Conservation (phyloP, 2,797 vertebrate genomes). For the Scyliorhinus canicula region DNA sequence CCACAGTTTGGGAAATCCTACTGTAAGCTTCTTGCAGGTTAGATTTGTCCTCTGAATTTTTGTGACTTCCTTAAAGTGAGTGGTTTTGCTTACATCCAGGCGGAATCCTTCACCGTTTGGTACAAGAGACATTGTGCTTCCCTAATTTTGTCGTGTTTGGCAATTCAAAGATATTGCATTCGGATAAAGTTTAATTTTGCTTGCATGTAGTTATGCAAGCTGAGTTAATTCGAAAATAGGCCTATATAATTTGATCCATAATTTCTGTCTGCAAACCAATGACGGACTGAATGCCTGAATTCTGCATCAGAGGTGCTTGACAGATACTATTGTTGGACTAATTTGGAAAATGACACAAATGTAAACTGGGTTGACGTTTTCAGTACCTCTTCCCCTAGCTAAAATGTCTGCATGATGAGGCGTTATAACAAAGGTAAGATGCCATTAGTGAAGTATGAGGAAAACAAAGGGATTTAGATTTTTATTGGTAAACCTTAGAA, state of each 20-base stretch:
- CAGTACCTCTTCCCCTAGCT: not conserved
- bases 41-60: not conserved
- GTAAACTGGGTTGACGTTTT: not conserved
- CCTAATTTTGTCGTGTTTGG: not conserved
- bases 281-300: not conserved
- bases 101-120: not conserved
- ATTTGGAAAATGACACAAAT: not conserved
- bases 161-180: not conserved
- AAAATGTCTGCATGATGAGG: not conserved
- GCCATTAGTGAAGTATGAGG: too few relatives aligned
- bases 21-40: not conserved
- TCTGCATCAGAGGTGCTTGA: not conserved
- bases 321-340: not conserved
- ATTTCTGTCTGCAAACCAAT: not conserved
- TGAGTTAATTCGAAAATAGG: not conserved
- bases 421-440: not conserved
- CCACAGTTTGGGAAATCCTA: too few relatives aligned
- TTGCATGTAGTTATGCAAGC: not conserved
- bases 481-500: too few relatives aligned
- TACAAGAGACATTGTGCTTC: not conserved
- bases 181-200: not conserved
- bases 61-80: not conserved
- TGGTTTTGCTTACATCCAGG: not conserved
- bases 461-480: too few relatives aligned
- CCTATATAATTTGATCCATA: not conserved